Evolutionary conservation across 2,113 vertebrate species (phyloP), one percentile per base, ranked within the genome.

Genomic region (Syrrhaptes paradoxus): DNA sequence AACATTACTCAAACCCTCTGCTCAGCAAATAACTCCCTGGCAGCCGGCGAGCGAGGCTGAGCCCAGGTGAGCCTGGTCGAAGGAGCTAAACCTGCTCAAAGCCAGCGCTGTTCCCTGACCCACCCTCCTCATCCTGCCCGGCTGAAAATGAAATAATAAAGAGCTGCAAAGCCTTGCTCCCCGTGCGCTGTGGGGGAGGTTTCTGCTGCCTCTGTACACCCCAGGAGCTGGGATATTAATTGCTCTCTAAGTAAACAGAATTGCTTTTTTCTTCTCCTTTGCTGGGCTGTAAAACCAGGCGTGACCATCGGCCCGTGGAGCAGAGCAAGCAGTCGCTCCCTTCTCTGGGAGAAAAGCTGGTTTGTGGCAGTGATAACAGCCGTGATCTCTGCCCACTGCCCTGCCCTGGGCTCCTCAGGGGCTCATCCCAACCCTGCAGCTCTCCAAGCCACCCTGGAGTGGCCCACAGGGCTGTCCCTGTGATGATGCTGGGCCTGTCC

Each of bases 41-140:
- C 24, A 29, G 72, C 80, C 72, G 59, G 86, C 7, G 4, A 63
- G 90, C 21, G 90, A 63, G 65, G 9, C 86, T 72, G 73, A 95
- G 81, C 84, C 15, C 0, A 19, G 87, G 72, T 84, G 89, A 96
- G 62, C 89, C 66, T 87, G 89, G 93, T 55, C 70, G 72, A 68
- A 95, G 95, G 77, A 89, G 94, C 89, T 82, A 92, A 95, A 95
- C 93, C 87, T 87, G 91, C 94, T 84, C 21, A 92, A 85, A 95
- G 61, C 80, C 31, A 1, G 83, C 4, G 19, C 93, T 75, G 89
- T 77, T 91, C 94, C 79, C 89, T 61, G 70, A 72, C 61, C 91
- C 83, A 3, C 94, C 93, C 93, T 89, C 89, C 84, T 90, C 81
- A 87, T 92, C 93, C 92, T 49, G 86, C 93, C n/a, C 7, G 20